Evolutionary conservation across 2,888 invertebrate genomes (phyloP), one percentile per base, ranked within the genome.

Genomic region (Cephus spinipes): DNA sequence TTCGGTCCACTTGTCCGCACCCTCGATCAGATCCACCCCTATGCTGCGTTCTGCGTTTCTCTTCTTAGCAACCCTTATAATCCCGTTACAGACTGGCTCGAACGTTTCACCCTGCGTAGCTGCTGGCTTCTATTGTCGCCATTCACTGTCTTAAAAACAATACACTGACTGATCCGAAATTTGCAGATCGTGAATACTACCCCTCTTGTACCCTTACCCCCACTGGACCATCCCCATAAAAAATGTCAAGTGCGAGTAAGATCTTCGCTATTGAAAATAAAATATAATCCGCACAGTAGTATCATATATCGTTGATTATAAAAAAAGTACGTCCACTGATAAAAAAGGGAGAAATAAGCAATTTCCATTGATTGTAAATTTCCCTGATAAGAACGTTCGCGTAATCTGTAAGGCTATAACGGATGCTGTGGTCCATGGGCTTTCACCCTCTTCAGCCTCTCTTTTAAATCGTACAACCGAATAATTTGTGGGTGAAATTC

Each of bases 1-100:
- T 86, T 88, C 87, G 88, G 85, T 89, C 89, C 89, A 89, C 88
- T 89, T 89, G 89, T 85, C 85, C 79, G 82, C 84, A 85, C 86
- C 86, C 86, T 83, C 83, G 75, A 82, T 81, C 79, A 84, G 82
- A 23, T 71, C 79, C 83, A 81, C 84, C 85, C 85, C 82, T 80
- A 81, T 82, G 76, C 80, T 79, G 69, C 81, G 81, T 68, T 71
- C 76, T 71, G 76, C 81, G 73, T 75, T 74, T 75, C 78, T 79
- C 79, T 82, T 79, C 83, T 81, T 77, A 79, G 81, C 73, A 81
- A 81, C 84, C 83, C 85, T 81, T 78, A 77, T 88, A 88, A 88
- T 88, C 88, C 89, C 82, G 85, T 88, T 88, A 88, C 82, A 81
- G 83, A 76, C 80, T 77, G 40, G 40, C 40, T 55, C 23, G 23